Evolutionary conservation across 2,113 vertebrate genomes (phyloP), one percentile per base, ranked within the genome.

Genomic region (Charina bottae): DNA sequence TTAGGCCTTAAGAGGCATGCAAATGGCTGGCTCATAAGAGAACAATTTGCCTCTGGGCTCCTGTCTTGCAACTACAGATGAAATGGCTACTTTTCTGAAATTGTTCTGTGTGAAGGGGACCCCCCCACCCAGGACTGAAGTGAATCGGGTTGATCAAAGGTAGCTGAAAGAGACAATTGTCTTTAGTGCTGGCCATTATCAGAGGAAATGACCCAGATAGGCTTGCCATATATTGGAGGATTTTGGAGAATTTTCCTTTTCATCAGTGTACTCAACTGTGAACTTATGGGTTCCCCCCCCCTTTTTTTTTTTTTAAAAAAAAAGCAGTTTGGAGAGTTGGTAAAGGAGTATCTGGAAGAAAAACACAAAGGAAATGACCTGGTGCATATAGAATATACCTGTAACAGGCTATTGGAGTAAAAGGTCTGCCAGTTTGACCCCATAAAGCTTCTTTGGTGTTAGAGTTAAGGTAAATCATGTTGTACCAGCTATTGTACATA

Each of bases 391-490:
- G n/a, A n/a, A n/a, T 3, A 33, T 4, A 55, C 17, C 59, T 33
- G 28, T 85, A 21, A 83, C 17, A 54, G 56, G 24, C n/a, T 60
- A 62, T 5, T 13, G 6, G 6, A 5, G 83, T 53, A 26, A 86
- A 91, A 64, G 60, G 13, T 26, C 11, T 15, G 54, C 21, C 86
- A 9, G 21, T 64, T 17, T 83, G 37, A 88, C 68, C 28, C 26
- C 46, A 12, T 11, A 83, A 53, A 42, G 37, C 55, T 60, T 37
- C 19, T 78, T 56, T 3, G 53, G 24, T 83, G 68, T 83, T 83
- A 93, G 17, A 90, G 56, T 49, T 46, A 90, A 85, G 78, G 60
- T 19, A 46, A 95, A 72, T 46, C 92, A 86, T 94, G 90, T 90
- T 92, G 54, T 21, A 93, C 84, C 85, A 89, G 53, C 49, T 59